Conservation (phyloP, 2,888 invertebrate genomes). For the Chloromyia formosa region DNA sequence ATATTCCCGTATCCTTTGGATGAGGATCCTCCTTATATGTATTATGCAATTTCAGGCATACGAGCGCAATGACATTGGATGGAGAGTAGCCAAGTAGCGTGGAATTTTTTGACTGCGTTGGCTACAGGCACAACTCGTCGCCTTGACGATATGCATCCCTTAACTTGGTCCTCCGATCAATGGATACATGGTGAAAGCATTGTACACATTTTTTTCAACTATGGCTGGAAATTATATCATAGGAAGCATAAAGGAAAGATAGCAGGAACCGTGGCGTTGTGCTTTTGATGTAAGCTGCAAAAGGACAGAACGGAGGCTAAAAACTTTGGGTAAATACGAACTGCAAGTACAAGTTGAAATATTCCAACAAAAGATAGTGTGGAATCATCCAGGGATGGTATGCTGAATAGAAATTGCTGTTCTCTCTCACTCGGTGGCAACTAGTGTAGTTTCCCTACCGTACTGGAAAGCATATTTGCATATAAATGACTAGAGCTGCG, state of each 20-base stretch:
- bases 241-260: neutral
- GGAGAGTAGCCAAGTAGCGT: neutral
- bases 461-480: slow-evolving; percentile 31
- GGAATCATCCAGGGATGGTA: slow-evolving; percentile 6
- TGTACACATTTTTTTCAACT: neutral
- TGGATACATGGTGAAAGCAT: neutral
- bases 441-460: neutral
- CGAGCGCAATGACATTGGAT: slow-evolving; percentile 7
- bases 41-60: slow-evolving; percentile 22
- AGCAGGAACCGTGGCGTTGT: neutral
- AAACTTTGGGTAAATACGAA: neutral
- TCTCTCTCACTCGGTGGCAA: neutral
- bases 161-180: neutral
- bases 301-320: neutral
- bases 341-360: slow-evolving; percentile 5
- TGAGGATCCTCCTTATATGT: slow-evolving; percentile 6
- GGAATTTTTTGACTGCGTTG: neutral
- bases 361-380: slow-evolving; percentile 29
- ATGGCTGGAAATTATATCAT: slow-evolving; percentile 21
- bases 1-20: slow-evolving; percentile 8
- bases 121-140: neutral
- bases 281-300: slow-evolving; percentile 24
- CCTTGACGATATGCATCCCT: slow-evolving; percentile 5
- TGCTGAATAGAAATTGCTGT: neutral
- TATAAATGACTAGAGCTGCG: slow-evolving; percentile 44